Conservation (phyloP, 2,113 vertebrate species). For the Psittacara wagleri region DNA sequence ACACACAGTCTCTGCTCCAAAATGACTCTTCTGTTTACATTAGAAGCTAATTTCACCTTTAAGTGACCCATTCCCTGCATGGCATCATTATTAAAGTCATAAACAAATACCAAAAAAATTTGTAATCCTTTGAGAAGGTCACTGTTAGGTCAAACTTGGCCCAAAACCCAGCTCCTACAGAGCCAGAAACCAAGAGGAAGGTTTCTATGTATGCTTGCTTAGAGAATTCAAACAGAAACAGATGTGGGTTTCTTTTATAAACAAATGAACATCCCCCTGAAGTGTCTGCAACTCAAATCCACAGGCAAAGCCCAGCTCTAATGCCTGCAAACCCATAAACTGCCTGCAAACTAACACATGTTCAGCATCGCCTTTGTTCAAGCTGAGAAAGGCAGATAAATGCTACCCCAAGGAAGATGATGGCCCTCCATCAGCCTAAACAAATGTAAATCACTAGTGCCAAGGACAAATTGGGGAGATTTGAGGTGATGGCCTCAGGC, state of each 20-base stretch:
- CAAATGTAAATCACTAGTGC: conserved; percentile 40
- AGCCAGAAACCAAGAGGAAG: conserved; percentile 49
- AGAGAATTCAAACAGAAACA: conserved; percentile 64
- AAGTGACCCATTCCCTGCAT: conserved; percentile 13
- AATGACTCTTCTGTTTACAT: conserved; percentile 17
- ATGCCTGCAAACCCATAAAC: conserved; percentile 3
- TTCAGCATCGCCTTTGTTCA: conserved; percentile 38
- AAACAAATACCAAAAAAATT: conserved; percentile 55
- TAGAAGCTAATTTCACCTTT: conserved; percentile 44
- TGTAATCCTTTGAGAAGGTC: conserved; percentile 57
- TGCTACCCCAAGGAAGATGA: conserved; percentile 1
- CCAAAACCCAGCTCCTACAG: conserved; percentile 24
- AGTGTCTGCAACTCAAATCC: conserved; percentile 50
- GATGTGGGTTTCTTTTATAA: conserved; percentile 60
- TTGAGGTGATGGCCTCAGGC: background rate
- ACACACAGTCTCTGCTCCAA: background rate
- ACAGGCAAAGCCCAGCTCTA: background rate
- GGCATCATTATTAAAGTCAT: conserved; percentile 43
- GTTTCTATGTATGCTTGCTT: conserved; percentile 32
- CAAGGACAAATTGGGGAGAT: background rate
- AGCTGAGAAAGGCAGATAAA: conserved; percentile 13
- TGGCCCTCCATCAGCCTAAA: conserved; percentile 49
- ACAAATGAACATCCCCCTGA: conserved; percentile 64
- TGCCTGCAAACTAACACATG: conserved; percentile 1
- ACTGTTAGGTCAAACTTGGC: conserved; percentile 54